Base-by-base conservation (phyloP, 2,888 invertebrate species). In the Callyntrura guangdongensis region DNA sequence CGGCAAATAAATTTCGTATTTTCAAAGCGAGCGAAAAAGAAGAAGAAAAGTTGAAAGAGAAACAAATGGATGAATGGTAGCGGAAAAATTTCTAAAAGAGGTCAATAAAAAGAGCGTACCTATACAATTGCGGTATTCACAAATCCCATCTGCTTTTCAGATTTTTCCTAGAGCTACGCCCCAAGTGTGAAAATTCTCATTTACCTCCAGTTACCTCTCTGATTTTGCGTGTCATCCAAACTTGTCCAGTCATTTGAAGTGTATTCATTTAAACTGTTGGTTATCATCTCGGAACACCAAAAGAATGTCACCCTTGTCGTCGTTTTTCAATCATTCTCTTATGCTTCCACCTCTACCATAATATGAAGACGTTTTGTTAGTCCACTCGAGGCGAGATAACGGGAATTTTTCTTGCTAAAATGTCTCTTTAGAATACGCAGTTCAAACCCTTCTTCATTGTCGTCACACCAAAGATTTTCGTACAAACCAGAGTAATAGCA, bases 1-100 rank as follows among this genome's bases (percentile, higher is more conserved):
- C 61, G 59, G 61, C 59, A 81, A 74, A 81, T 81, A 81, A 81
- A 81, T 81, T 81, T 17, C 61, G 36, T 61, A 61, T 74, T 74
- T 20, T 11, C 81, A 81, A 59, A 59, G 47, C 45, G 47, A 69
- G 17, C 9, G n/a, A n/a, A 6, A 36, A 36, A 36, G 36, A 4
- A 36, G 6, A 36, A 36, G 36, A 36, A n/a, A n/a, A n/a, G n/a
- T n/a, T n/a, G 36, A 36, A 6, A 36, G 36, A 36, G 36, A 36
- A 2, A 36, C 45, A 25, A 53, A 72, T 72, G 69, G 17, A 45
- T 74, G 74, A 49, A 74, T 49, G 4, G 74, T 22, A 74, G 49
- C 47, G 74, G 47, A 74, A 49, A 47, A 49, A 47, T 22, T 74
- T 74, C 49, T 12, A 22, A 74, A 74, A 49, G 74, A 47, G 1